Base-by-base conservation (phyloP, 2,113 vertebrate genomes). In the Rhinogobius similis region DNA sequence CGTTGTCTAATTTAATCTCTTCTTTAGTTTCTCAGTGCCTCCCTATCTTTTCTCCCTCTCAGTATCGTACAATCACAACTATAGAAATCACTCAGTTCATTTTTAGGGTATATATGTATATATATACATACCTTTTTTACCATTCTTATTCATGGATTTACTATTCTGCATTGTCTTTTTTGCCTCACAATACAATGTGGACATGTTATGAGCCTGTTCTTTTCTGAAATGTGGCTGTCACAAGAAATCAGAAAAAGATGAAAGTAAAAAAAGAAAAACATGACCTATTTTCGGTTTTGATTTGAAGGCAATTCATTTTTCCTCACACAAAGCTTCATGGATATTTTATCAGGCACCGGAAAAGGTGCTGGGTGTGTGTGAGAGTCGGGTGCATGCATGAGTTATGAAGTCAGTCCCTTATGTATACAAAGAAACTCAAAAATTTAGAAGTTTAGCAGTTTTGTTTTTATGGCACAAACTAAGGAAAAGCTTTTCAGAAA, bases 231-330 rank as follows among this genome's bases (percentile, higher is more conserved):
- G 59, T 24, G 73, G 65, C 82, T 77, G 73, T 84, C 70, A 67
- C 55, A 50, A 59, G 39, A 44, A 82, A 67, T 84, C 67, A 77
- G 46, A 81, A 77, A 67, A 58, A 18, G 68, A 32, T 21, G 71
- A 59, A 46, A 80, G 59, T 55, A 7, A 72, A 58, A 26, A 58
- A 27, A 58, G 55, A 56, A 82, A 41, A 83, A 76, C 73, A 65
- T 74, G 72, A 79, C 82, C 81, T 68, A 82, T 74, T 89, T 89
- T 10, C 2, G 73, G 46, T 73, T 59, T 83, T 68, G 41, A 73
- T 82, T 81, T 73, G 27, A 74, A 75, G 9, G 24, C 52, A 27
- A 62, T 76, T 43, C 56, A 59, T 63, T 70, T 58, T 8, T 62
- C 29, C 43, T 23, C 58, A 61, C 58, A 41, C 6, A 68, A 67